Conservation (phyloP, 2,113 vertebrate genomes). For the Mola mola region DNA sequence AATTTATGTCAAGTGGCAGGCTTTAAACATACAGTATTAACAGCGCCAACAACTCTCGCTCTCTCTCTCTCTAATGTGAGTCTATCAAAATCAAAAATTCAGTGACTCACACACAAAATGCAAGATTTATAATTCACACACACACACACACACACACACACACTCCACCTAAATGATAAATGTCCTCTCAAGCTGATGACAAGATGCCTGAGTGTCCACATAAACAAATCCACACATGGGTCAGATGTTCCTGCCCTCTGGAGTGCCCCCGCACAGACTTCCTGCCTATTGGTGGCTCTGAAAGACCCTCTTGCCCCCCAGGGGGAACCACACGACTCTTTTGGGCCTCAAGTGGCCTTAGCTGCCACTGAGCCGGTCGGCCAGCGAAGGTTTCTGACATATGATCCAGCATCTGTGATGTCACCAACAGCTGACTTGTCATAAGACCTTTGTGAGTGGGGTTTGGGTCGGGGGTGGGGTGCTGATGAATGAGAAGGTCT, state of each 20-base stretch:
- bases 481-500: slow-evolving; percentile 75
- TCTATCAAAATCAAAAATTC: slow-evolving; percentile 17
- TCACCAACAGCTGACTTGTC: slow-evolving; percentile 93
- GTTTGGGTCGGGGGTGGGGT: slow-evolving; percentile 15
- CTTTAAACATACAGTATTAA: too few relatives aligned
- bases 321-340: slow-evolving; percentile 41
- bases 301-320: slow-evolving; percentile 48
- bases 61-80: background rate
- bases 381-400: slow-evolving; percentile 83
- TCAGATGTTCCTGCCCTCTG: slow-evolving; percentile 82
- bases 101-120: slow-evolving; percentile 5
- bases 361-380: slow-evolving; percentile 81
- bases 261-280: slow-evolving; percentile 61
- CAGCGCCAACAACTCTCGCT: too few relatives aligned
- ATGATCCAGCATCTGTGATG: slow-evolving; percentile 85
- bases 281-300: slow-evolving; percentile 58
- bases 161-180: slow-evolving; percentile 28
- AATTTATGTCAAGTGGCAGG: too few relatives aligned
- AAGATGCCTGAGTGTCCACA: slow-evolving; percentile 49
- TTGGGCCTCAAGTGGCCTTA: slow-evolving; percentile 67
- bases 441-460: slow-evolving; percentile 80
- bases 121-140: too few relatives aligned
- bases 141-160: slow-evolving; percentile 12
- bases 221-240: slow-evolving; percentile 72
- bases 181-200: slow-evolving; percentile 78